A percentile compares a stretch with the other conserved stretches of the same genome.
These are phyloP conservation scores for Cacatua alba DNA, from an alignment of 2,113 vertebrate species.

Conservation along the genomic window DNA sequence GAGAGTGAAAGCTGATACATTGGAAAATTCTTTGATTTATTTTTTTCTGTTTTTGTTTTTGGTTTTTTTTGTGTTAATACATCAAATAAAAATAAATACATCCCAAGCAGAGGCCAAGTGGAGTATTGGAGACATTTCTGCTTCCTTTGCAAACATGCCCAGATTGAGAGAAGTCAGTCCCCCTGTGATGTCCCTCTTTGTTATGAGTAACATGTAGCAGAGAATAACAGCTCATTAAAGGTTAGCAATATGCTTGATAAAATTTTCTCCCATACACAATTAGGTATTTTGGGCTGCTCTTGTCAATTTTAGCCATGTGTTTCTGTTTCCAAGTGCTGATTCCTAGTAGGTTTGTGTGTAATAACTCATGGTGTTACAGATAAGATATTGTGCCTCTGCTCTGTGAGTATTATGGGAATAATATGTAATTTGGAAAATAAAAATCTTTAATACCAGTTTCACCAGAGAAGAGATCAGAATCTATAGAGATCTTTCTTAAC, in stretches of 20 bases:
- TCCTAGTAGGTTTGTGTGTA: background rate
- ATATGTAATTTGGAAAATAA: slow-evolving; percentile 34
- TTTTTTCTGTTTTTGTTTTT: background rate
- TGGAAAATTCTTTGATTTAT: background rate
- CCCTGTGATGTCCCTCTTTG: background rate
- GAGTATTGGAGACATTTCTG: background rate
- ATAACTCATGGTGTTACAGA: background rate
- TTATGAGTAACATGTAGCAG: background rate
- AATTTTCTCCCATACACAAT: background rate
- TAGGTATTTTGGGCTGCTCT: background rate
- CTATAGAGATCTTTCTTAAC: slow-evolving; percentile 1
- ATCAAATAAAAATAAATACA: background rate
- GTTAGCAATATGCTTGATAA: background rate
- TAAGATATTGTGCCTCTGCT: slow-evolving; percentile 6
- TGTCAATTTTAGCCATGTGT: background rate
- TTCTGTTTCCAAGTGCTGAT: background rate
- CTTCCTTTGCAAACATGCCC: background rate
- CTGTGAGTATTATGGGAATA: background rate
- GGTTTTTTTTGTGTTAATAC: background rate
- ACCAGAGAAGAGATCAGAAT: slow-evolving; percentile 19
- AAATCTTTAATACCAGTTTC: slow-evolving; percentile 24
- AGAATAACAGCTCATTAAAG: background rate
- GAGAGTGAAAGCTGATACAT: background rate
- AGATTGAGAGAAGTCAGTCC: background rate
- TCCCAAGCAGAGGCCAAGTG: background rate